phyloP scores from a whole-genome alignment of 2,888 invertebrate species.

The Synanthedon tipuliformis region DNA sequence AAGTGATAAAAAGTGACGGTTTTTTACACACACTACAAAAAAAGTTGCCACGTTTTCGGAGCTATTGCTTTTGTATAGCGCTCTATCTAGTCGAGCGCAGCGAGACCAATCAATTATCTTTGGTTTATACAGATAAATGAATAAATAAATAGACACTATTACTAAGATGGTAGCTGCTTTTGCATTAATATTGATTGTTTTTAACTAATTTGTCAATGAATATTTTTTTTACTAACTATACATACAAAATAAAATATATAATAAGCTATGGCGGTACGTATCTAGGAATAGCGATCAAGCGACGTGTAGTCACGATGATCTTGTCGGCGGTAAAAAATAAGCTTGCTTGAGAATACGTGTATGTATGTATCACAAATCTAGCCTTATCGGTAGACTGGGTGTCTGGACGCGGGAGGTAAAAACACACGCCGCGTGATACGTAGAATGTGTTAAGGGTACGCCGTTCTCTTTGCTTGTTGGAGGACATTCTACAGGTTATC shows the following conservation, averaged over 20 bases:
- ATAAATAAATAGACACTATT: no score
- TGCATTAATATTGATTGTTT: no score
- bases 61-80: no score
- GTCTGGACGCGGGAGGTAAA: constrained; percentile 10
- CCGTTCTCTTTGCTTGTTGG: constrained; percentile 10
- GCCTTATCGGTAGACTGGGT: constrained; percentile 13
- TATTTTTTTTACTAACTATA: no score
- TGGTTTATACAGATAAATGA: no score
- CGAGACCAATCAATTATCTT: no score
- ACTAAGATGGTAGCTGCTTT: no score
- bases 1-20: no score
- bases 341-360: constrained; percentile 8
- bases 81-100: no score
- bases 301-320: not conserved
- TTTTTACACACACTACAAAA: no score
- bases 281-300: not conserved
- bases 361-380: constrained; percentile 13
- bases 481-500: constrained; percentile 43
- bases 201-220: no score
- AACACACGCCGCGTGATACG: constrained; percentile 5
- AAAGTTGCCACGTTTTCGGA: no score
- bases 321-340: constrained; percentile 1
- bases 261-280: not conserved
- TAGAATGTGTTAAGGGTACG: constrained; percentile 3
- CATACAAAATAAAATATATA: not conserved